Evolutionary conservation across 2,113 vertebrate species (phyloP).

Genomic region (Spea multiplicata): DNA sequence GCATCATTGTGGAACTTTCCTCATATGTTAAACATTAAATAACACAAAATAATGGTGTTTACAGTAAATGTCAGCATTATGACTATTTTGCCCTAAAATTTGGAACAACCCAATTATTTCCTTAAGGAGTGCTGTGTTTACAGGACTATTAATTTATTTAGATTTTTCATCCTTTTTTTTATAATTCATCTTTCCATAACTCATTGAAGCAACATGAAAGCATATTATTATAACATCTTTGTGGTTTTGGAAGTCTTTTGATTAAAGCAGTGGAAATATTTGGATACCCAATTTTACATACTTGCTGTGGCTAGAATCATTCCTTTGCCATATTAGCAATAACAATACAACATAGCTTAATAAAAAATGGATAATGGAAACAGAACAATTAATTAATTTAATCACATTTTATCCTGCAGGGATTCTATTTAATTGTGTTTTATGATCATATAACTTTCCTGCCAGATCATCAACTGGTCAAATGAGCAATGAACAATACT

Average conservation of each 20-base stretch:
- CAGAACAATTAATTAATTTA: conserved; percentile 43
- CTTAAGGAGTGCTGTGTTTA: background rate
- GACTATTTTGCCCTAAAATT: background rate
- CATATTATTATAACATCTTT: conserved; percentile 9
- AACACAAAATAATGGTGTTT: too few relatives aligned
- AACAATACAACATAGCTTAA: conserved; percentile 36
- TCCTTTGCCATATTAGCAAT: conserved; percentile 37
- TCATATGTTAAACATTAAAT: too few relatives aligned
- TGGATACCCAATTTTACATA: conserved; percentile 20
- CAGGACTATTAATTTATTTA: conserved; percentile 5
- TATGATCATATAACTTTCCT: conserved; percentile 38
- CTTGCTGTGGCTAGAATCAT: conserved; percentile 22
- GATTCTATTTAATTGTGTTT: conserved; percentile 21
- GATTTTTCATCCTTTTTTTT: conserved; percentile 10
- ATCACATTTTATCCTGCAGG: conserved; percentile 32
- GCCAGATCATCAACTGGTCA: conserved; percentile 35
- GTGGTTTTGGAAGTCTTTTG: conserved; percentile 35
- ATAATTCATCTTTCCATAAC: conserved; percentile 17
- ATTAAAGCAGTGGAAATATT: conserved; percentile 40
- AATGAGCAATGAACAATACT: conserved; percentile 19
- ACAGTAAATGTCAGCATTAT: too few relatives aligned
- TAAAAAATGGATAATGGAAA: conserved; percentile 42
- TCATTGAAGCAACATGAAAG: conserved; percentile 13
- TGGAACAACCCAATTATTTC: background rate
- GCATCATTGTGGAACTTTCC: too few relatives aligned